Percentiles rank a stretch among this genome's conserved stretches.
Evolutionary conservation across 2,888 invertebrate genomes (phyloP).

Genomic region (Ophioninae sp.): DNA sequence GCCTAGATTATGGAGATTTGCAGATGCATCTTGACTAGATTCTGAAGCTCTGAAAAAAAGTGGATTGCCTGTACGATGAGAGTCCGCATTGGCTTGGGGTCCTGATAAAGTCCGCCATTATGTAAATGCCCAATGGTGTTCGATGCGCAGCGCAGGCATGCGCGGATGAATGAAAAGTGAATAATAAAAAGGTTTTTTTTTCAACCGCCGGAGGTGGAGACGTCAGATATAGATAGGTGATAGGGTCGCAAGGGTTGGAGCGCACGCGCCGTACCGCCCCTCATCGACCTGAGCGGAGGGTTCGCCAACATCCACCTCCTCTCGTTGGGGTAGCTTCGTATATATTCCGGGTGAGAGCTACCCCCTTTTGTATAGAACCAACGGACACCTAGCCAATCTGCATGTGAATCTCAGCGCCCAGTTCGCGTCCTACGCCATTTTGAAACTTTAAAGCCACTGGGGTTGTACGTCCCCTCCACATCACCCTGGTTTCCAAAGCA

Average conservation of each 20-base stretch:
- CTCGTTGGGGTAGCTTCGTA: slow-evolving; percentile 65
- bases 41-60: no score
- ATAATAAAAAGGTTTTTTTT: slow-evolving; percentile 70
- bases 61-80: no score
- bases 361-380: slow-evolving; percentile 53
- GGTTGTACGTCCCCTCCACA: slow-evolving; percentile 57
- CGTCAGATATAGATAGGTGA: slow-evolving; percentile 54
- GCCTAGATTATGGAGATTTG: not conserved
- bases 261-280: slow-evolving; percentile 80
- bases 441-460: slow-evolving; percentile 73
- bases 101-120: slow-evolving; percentile 66
- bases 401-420: slow-evolving; percentile 71
- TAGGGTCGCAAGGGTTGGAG: slow-evolving; percentile 70
- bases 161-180: slow-evolving; percentile 71
- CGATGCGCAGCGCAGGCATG: slow-evolving; percentile 56
- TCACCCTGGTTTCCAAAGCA: not conserved
- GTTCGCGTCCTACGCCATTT: slow-evolving; percentile 74
- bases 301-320: slow-evolving; percentile 67
- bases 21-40: not conserved
- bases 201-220: slow-evolving; percentile 52
- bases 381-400: slow-evolving; percentile 79
- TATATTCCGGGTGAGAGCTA: slow-evolving; percentile 64
- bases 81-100: not conserved
- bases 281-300: slow-evolving; percentile 66
- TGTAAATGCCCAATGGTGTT: slow-evolving; percentile 57